A percentile compares a stretch with the other conserved stretches of the same genome.
Conservation (phyloP, 2,888 invertebrate genomes). For the Cacoxenus indagator region DNA sequence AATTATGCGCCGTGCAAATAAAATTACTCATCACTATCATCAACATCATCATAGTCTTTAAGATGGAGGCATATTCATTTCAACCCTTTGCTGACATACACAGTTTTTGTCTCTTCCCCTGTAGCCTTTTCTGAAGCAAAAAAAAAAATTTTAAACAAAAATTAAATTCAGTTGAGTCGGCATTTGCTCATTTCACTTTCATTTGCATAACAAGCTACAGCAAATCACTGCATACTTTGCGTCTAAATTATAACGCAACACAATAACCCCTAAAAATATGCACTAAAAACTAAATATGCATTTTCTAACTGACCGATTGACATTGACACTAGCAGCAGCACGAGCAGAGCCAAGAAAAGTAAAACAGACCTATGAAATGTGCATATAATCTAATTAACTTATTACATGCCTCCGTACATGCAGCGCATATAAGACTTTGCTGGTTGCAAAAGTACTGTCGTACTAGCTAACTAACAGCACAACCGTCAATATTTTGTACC, state of each 20-base stretch:
- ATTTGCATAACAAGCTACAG: neutral
- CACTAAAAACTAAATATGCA: conserved; percentile 20
- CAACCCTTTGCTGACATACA: too few species aligned
- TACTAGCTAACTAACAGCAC: neutral
- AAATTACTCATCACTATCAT: too few species aligned
- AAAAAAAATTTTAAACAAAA: too few species aligned
- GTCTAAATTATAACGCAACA: conserved; percentile 34
- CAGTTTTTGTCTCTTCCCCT: too few species aligned
- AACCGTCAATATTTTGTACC: conserved; percentile 29
- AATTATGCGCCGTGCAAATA: too few species aligned
- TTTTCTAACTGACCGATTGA: conserved; percentile 42
- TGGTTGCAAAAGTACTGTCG: neutral
- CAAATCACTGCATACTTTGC: conserved; percentile 41
- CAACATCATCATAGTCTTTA: too few species aligned
- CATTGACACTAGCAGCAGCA: conserved; percentile 52
- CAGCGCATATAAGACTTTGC: neutral
- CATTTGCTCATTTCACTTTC: neutral
- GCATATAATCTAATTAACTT: conserved; percentile 59
- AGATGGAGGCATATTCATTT: too few species aligned
- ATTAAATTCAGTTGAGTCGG: neutral
- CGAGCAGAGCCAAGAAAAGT: conserved; percentile 30
- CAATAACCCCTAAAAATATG: conserved; percentile 55
- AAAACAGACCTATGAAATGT: conserved; percentile 40
- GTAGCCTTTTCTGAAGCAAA: too few species aligned
- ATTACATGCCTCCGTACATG: conserved; percentile 41